Evolutionary conservation across 1,140 invertebrate genomes (phyloP).

Genomic region (Leptinotarsa lineolata): DNA sequence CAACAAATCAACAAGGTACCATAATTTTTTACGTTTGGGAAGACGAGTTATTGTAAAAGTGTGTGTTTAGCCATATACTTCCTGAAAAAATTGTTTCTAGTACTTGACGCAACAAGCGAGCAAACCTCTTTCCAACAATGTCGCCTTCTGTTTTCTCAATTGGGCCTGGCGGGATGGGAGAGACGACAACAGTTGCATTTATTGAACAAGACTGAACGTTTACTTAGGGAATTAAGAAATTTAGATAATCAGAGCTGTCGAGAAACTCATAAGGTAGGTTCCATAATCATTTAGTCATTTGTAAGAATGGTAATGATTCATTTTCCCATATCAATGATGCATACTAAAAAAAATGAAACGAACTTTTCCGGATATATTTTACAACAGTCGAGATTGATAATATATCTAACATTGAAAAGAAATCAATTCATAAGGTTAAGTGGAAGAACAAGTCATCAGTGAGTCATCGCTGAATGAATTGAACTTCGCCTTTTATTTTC

Average conservation of each 20-base stretch:
- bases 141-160: constrained; percentile 84
- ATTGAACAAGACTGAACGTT: constrained; percentile 86
- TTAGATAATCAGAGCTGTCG: constrained; percentile 89
- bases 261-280: constrained; percentile 93
- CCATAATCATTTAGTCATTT: background rate
- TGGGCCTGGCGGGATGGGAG: constrained; percentile 89
- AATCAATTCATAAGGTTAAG: too few species aligned
- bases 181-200: constrained; percentile 83
- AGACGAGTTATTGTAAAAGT: background rate
- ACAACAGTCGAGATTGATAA: too few species aligned
- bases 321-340: too few species aligned
- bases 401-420: too few species aligned
- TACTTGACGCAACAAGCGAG: constrained; percentile 37
- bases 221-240: constrained; percentile 89
- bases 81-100: too few species aligned
- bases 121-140: constrained; percentile 80
- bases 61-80: background rate
- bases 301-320: too few species aligned
- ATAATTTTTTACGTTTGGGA: background rate
- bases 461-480: too few species aligned
- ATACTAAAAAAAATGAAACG: too few species aligned
- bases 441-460: too few species aligned
- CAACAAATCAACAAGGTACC: constrained; percentile 16
- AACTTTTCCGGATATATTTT: too few species aligned
- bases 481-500: too few species aligned